Base-by-base conservation (phyloP, 1,140 invertebrate genomes). In the Drosophila burlai region DNA sequence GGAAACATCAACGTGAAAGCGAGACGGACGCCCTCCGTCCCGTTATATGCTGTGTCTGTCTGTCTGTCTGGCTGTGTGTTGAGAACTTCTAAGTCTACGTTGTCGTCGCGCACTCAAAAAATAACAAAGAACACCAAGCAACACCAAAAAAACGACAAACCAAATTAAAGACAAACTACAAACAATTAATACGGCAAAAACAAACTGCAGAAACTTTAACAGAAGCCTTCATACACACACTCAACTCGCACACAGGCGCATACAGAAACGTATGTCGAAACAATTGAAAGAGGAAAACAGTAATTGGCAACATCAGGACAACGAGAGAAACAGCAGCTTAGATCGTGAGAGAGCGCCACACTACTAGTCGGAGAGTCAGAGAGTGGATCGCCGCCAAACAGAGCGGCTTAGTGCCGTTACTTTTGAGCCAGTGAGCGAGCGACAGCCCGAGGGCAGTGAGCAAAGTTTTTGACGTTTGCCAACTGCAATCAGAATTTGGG, bases 1-100 rank as follows among this genome's bases (percentile, higher is more conserved):
- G 91, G 91, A 81, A 92, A 92, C 91, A 92, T 92, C 91, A 83
- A 78, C 86, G 86, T 83, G 86, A 80, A 85, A 90, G 69, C 84
- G 72, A 75, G 80, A 86, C 83, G 79, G 85, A 90, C 84, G 85
- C 71, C 60, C 63, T 79, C 79, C 72, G 65, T 84, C 74, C 76
- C 72, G 64, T 60, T 73, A 55, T 64, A 81, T 68, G 59, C 63
- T 50, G 63, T 54, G 68, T 64, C 55, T 58, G 72, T 62, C 38
- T 72, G 61, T 36, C 38, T 72, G 61, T 36, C 45, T 72, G 55
- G 64, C 43, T 67, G 71, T 66, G 62, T 55, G 79, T 65, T 71
- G 67, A 46, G 67, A 68, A 64, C 66, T 68, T 67, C 62, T 43
- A 52, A 34, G 47, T 40, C 49, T 34, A 54, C 31, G 21, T 58